Evolutionary conservation across 2,797 vertebrate genomes (phyloP), one percentile per base, ranked within the genome.

Genomic region (Fistularia commersonii): DNA sequence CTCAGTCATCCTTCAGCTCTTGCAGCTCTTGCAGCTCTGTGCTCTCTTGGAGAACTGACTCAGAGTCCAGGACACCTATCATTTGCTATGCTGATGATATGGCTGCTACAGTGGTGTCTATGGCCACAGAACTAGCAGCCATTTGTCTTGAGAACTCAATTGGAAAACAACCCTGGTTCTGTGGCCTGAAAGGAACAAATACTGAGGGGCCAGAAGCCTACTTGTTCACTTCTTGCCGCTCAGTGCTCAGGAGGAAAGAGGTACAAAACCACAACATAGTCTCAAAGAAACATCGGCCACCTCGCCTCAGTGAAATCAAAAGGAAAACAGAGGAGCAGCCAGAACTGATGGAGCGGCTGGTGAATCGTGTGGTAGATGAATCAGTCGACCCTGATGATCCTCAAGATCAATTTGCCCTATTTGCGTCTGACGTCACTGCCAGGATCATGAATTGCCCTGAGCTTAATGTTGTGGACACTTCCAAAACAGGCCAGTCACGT

Each of bases 91-190:
- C 97, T 1, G 97, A 98, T 70, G 95, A 99, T 78, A 77, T 99
- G 77, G 93, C 97, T 15, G 88, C 95, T 50, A 99, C 96, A 0
- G 95, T 99, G 39, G 95, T 99, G 63, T 99, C 97, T 57, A 99
- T 99, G 96, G 97, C 97, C 74, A 99, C 97, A 9, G 97, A 99
- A 85, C 90, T 99, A 57, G 97, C 97, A 62, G 97, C 97, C 11
- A 97, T 99, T 80, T 99, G 94, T 75, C 89, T 99, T 47, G 97
- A 99, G 77, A 98, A 99, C 82, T 96, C 95, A 3, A 93, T 87
- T 39, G 95, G 95, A 57, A 99, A 97, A 68, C 97, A 98, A 61
- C 96, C 97, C 1, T 99, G 97, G 96, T 98, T 99, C 79, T 98
- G 96, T 61, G 94, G 94, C 0, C 93, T 97, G 68, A 95, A 95